A percentile compares a stretch with the other conserved stretches of the same genome.
phyloP scores from a whole-genome alignment of 2,113 vertebrate genomes.

The Gambusia affinis region DNA sequence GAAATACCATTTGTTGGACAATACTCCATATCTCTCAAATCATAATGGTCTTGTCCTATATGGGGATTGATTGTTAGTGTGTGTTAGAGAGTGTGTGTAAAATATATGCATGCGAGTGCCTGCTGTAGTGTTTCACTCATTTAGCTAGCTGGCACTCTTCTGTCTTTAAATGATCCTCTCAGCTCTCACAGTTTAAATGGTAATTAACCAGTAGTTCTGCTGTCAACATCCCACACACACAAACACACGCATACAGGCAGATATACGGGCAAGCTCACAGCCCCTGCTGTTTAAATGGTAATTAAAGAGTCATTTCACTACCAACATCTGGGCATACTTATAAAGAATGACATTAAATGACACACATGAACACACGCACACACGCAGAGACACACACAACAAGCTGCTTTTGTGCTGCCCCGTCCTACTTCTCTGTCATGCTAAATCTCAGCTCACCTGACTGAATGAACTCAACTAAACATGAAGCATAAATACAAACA shows the following conservation, averaged over 20 bases:
- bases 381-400: slow-evolving; percentile 9
- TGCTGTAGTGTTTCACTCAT: slow-evolving; percentile 76
- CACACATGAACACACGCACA: slow-evolving; percentile 4
- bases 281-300: slow-evolving; percentile 86
- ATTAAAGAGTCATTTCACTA: slow-evolving; percentile 96
- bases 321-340: slow-evolving; percentile 99
- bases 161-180: slow-evolving; percentile 94
- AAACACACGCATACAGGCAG: slow-evolving; percentile 18
- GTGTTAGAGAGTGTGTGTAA: slow-evolving; percentile 3
- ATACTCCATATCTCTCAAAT: too few species aligned
- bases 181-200: slow-evolving; percentile 98
- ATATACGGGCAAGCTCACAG: slow-evolving; percentile 24
- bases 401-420: slow-evolving; percentile 32
- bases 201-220: slow-evolving; percentile 97
- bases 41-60: background rate
- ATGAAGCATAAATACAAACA: background rate
- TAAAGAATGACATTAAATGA: slow-evolving; percentile 73
- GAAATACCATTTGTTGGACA: too few species aligned
- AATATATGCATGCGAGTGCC: background rate
- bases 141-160: slow-evolving; percentile 90
- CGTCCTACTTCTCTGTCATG: slow-evolving; percentile 17
- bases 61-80: slow-evolving; percentile 14
- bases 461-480: slow-evolving; percentile 8
- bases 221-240: slow-evolving; percentile 84
- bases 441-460: slow-evolving; percentile 6